A percentile compares a stretch with the other conserved stretches of the same genome.
phyloP scores from a whole-genome alignment of 2,888 invertebrate genomes.

The Agonum fuliginosum region DNA sequence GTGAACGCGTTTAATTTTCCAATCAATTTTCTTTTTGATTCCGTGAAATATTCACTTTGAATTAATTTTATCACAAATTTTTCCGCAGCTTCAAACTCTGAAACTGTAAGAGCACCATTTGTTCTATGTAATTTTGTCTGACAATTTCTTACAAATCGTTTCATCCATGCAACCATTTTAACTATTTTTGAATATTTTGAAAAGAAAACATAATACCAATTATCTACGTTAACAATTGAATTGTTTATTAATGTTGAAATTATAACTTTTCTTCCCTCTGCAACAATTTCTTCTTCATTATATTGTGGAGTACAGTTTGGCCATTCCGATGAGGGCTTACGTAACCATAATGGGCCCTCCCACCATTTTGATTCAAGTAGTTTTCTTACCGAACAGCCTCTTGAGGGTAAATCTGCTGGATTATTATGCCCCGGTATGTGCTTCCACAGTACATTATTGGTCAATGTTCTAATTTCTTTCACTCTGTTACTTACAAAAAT shows the following conservation, averaged over 20 bases:
- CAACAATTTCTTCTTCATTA: conserved; percentile 47
- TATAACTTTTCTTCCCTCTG: conserved; percentile 41
- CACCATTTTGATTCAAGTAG: conserved; percentile 66
- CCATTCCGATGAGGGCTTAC: conserved; percentile 61
- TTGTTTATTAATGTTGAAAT: conserved; percentile 19
- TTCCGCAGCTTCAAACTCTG: not conserved
- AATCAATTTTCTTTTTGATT: conserved; percentile 43
- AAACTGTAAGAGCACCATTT: not conserved
- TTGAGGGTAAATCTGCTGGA: conserved; percentile 66
- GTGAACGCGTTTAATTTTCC: conserved; percentile 45
- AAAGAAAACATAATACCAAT: conserved; percentile 50
- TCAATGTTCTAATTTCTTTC: conserved; percentile 64
- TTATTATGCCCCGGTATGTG: no score
- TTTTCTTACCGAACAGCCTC: conserved; percentile 64
- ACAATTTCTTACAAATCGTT: conserved; percentile 5
- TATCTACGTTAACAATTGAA: not conserved
- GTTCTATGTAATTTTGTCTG: not conserved
- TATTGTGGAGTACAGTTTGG: conserved; percentile 52
- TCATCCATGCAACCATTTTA: conserved; percentile 62
- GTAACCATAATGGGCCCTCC: conserved; percentile 66
- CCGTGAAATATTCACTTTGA: conserved; percentile 43
- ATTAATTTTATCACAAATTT: not conserved
- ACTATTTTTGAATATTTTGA: conserved; percentile 62
- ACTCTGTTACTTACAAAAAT: conserved; percentile 65
- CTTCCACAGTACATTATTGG: conserved; percentile 62